phyloP scores from a whole-genome alignment of 2,113 vertebrate genomes.

The Callorhinus ursinus region DNA sequence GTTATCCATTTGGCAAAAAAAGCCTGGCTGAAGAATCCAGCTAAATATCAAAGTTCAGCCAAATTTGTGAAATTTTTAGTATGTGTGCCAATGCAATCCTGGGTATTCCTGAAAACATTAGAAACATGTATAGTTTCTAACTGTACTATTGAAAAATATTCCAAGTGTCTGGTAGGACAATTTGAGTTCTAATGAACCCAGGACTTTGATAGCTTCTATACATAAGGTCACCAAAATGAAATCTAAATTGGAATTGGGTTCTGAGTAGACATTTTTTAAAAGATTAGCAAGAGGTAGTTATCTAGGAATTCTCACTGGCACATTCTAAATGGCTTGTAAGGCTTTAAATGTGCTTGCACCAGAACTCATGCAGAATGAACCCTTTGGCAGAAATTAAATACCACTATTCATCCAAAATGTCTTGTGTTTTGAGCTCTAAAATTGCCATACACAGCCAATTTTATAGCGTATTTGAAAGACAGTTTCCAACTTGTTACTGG shows the following conservation, averaged over 20 bases:
- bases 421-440: not conserved
- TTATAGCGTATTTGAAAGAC: not conserved
- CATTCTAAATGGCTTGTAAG: not conserved
- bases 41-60: not conserved
- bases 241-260: not conserved
- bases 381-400: not conserved
- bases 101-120: not conserved
- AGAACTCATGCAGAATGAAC: not conserved
- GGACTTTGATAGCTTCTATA: not conserved
- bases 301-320: not conserved
- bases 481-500: not conserved
- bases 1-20: not conserved
- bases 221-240: not conserved
- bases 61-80: not conserved
- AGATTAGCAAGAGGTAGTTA: not conserved
- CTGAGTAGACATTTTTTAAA: not conserved
- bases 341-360: not conserved
- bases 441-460: not conserved
- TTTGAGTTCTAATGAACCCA: not conserved
- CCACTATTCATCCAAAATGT: not conserved
- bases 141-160: not conserved
- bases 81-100: not conserved
- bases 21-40: not conserved
- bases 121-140: not conserved
- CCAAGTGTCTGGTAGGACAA: not conserved